phyloP scores from a whole-genome alignment of 2,888 invertebrate genomes.

The Orthonevra nobilis region DNA sequence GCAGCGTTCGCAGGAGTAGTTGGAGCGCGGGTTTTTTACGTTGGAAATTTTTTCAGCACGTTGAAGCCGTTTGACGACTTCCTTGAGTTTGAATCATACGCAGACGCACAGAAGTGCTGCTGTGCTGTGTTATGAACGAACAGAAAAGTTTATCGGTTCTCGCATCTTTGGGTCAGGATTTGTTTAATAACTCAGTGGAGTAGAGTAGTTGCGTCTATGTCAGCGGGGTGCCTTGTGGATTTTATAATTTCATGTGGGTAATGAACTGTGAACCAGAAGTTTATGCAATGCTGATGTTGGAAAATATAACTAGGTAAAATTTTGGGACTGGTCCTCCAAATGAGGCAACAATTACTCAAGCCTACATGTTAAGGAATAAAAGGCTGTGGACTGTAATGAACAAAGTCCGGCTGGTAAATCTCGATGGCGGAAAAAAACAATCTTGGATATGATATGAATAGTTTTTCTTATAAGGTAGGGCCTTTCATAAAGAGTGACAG shows the following conservation, averaged over 20 bases:
- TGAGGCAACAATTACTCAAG: slow-evolving; percentile 4
- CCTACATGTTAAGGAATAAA: no score
- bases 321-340: background rate
- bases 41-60: slow-evolving; percentile 56
- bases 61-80: slow-evolving; percentile 47
- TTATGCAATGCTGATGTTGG: slow-evolving; percentile 49
- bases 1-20: background rate
- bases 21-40: slow-evolving; percentile 1
- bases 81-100: slow-evolving; percentile 46
- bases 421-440: no score
- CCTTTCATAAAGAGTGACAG: no score
- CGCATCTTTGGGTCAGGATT: slow-evolving; percentile 69
- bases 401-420: no score
- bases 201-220: slow-evolving; percentile 53
- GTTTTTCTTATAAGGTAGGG: no score
- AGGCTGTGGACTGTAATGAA: no score
- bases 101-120: slow-evolving; percentile 41
- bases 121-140: slow-evolving; percentile 30
- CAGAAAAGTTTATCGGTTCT: slow-evolving; percentile 60
- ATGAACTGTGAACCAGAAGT: slow-evolving; percentile 35
- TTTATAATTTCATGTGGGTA: slow-evolving; percentile 33
- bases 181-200: slow-evolving; percentile 53
- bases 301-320: background rate
- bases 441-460: no score
- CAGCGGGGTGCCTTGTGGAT: slow-evolving; percentile 62